phyloP scores from a whole-genome alignment of 23 tunicate genomes.

The Oikopleura vanhoeffeni region DNA sequence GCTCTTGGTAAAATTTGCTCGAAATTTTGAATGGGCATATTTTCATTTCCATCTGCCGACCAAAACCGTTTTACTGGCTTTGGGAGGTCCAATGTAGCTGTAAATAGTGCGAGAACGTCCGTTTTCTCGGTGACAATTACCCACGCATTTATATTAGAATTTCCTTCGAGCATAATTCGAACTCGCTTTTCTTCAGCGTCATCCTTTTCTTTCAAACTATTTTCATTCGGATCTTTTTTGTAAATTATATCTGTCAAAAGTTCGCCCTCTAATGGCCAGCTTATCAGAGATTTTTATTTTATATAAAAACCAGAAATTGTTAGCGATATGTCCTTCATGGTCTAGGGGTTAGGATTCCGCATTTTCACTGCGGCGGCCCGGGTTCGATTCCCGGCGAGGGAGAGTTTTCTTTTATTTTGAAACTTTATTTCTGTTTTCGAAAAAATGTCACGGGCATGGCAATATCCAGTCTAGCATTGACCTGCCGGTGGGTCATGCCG shows the following conservation, averaged over 20 bases:
- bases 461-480: too few relatives aligned
- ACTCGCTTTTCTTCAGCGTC: not conserved
- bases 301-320: too few relatives aligned
- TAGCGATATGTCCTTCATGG: too few relatives aligned
- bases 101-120: not conserved
- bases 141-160: not conserved
- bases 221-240: not conserved
- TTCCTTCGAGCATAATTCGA: not conserved
- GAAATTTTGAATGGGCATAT: not conserved
- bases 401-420: too few relatives aligned
- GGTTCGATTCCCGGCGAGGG: too few relatives aligned
- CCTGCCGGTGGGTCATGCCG: too few relatives aligned
- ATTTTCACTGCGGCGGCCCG: too few relatives aligned
- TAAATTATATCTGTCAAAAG: not conserved
- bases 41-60: not conserved
- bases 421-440: too few relatives aligned
- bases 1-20: not conserved
- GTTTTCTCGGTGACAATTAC: not conserved
- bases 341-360: too few relatives aligned
- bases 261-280: constrained; percentile 8
- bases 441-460: too few relatives aligned
- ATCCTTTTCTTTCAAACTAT: not conserved
- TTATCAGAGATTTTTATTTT: not conserved
- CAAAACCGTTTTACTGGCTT: not conserved
- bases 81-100: not conserved